Conservation (phyloP, 2,113 vertebrate species). For the Neodontobutis hainanensis region DNA sequence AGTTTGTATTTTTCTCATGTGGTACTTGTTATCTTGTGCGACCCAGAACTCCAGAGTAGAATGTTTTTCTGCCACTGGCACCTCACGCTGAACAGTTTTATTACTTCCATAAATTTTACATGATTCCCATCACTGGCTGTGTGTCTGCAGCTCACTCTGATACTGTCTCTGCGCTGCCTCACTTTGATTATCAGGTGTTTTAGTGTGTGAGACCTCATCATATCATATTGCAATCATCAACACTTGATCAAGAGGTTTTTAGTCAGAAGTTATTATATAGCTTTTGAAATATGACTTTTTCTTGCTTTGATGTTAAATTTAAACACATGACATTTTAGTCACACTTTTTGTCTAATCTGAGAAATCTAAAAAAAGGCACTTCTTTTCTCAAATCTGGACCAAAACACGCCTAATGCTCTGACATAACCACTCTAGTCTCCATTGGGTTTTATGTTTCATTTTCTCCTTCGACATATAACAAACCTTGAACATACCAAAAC, state of each 20-base stretch:
- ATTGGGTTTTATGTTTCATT: no score
- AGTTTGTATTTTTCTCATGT: slow-evolving; percentile 30
- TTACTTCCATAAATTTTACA: slow-evolving; percentile 66
- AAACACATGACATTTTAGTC: no score
- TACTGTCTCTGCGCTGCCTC: slow-evolving; percentile 6
- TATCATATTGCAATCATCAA: not conserved
- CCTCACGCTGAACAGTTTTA: slow-evolving; percentile 44
- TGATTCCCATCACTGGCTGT: slow-evolving; percentile 47
- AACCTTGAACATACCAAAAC: no score
- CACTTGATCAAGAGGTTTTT: not conserved
- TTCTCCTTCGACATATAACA: no score
- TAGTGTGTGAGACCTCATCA: not conserved
- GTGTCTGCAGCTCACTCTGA: slow-evolving; percentile 15
- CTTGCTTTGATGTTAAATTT: no score
- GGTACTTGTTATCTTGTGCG: slow-evolving; percentile 47
- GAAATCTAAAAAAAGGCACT: no score
- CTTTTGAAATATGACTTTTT: no score
- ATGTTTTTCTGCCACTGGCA: slow-evolving; percentile 35
- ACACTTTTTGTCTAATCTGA: no score
- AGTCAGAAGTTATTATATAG: no score
- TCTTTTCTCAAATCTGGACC: no score
- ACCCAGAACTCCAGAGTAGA: slow-evolving; percentile 9
- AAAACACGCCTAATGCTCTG: no score
- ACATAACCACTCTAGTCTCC: no score
- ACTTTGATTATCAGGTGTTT: not conserved